These are phyloP conservation scores for Passerina amoena DNA, from an alignment of 2,113 vertebrate genomes.

Conservation along the genomic window DNA sequence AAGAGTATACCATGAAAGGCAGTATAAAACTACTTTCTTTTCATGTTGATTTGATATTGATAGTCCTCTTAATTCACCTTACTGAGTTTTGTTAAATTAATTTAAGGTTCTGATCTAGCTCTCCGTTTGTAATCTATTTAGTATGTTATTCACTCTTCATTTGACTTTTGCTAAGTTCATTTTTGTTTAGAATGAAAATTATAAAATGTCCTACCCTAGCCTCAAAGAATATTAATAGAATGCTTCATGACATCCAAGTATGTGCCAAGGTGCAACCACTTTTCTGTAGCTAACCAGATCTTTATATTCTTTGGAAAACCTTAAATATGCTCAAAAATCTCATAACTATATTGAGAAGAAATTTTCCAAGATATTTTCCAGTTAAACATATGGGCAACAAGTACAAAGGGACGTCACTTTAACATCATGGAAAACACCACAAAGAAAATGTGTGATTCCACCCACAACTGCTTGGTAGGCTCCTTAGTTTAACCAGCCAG, in stretches of 20 bases:
- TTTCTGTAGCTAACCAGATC: not conserved
- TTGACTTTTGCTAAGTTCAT: not conserved
- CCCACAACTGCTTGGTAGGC: not conserved
- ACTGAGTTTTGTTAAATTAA: not conserved
- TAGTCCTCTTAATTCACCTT: not conserved
- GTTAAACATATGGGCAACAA: not conserved
- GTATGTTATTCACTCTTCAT: not conserved
- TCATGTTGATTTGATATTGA: not conserved
- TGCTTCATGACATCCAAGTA: not conserved
- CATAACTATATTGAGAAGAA: not conserved
- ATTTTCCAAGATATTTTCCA: not conserved
- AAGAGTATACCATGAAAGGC: not conserved
- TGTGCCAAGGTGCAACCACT: not conserved
- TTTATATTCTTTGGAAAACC: not conserved
- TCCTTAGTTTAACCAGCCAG: not conserved
- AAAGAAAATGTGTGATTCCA: not conserved
- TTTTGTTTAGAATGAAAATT: not conserved
- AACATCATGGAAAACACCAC: not conserved
- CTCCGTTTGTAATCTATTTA: not conserved
- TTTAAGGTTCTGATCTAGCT: not conserved
- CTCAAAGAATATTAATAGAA: not conserved
- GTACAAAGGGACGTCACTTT: not conserved
- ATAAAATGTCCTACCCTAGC: not conserved
- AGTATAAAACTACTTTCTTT: conserved; percentile 4
- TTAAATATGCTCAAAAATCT: not conserved